Evolutionary conservation across 2,113 vertebrate species (phyloP).

Genomic region (Speoplatyrhinus poulsoni): DNA sequence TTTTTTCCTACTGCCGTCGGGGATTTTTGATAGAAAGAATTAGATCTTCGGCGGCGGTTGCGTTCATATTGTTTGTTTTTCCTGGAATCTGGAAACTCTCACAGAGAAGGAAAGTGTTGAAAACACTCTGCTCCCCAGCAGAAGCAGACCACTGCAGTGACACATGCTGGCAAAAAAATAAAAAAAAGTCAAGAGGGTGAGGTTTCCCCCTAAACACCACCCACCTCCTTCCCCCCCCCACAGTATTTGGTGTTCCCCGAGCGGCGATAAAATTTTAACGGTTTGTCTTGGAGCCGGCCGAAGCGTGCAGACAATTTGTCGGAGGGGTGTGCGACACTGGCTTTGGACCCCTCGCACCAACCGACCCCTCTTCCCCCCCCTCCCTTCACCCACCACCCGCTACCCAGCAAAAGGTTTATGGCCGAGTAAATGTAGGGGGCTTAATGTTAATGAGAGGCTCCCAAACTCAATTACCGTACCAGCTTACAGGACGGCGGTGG

Average conservation of each 20-base stretch:
- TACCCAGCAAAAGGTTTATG: slow-evolving; percentile 42
- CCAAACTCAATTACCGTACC: slow-evolving; percentile 48
- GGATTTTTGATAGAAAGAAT: slow-evolving; percentile 29
- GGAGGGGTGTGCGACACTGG: slow-evolving; percentile 31
- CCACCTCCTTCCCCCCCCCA: neutral
- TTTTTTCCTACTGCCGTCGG: slow-evolving; percentile 28
- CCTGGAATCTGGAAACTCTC: slow-evolving; percentile 26
- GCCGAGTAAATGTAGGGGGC: slow-evolving; percentile 53
- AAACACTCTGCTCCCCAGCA: slow-evolving; percentile 14
- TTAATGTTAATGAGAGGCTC: slow-evolving; percentile 64
- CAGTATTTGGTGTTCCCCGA: slow-evolving; percentile 27
- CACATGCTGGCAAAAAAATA: slow-evolving; percentile 9
- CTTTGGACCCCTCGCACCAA: slow-evolving; percentile 46
- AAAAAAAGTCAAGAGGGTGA: slow-evolving; percentile 11
- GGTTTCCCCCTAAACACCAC: no score
- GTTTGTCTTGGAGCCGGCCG: slow-evolving; percentile 66
- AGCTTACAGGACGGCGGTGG: slow-evolving; percentile 17
- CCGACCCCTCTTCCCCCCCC: neutral
- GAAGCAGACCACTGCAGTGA: neutral
- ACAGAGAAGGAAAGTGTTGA: slow-evolving; percentile 26
- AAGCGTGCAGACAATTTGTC: slow-evolving; percentile 39
- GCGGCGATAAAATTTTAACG: slow-evolving; percentile 66
- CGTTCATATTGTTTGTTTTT: slow-evolving; percentile 27
- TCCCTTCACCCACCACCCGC: neutral
- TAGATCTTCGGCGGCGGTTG: slow-evolving; percentile 47